A percentile compares a stretch with the other conserved stretches of the same genome.
phyloP scores from a whole-genome alignment of 1,140 invertebrate species.

The Penaeus vannamei region DNA sequence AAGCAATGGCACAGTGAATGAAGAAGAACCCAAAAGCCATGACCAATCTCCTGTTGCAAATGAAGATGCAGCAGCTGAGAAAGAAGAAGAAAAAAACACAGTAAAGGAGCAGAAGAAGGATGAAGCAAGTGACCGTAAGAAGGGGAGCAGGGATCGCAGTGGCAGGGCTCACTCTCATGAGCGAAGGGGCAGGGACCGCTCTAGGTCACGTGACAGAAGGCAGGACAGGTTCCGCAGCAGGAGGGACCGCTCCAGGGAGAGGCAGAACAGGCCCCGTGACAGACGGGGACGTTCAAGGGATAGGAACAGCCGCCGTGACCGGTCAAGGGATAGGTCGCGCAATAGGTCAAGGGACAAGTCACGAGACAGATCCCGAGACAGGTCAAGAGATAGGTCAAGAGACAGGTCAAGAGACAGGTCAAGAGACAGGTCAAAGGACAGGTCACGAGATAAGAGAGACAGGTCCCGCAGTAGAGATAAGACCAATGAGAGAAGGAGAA shows the following conservation, averaged over 20 bases:
- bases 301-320: background rate
- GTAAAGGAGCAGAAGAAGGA: background rate
- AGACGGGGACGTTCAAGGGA: background rate
- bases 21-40: background rate
- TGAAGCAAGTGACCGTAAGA: background rate
- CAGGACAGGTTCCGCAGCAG: background rate
- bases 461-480: slow-evolving; percentile 23
- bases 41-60: no score
- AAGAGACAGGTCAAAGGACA: background rate
- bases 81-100: no score
- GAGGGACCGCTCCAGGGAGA: background rate
- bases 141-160: background rate
- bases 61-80: no score
- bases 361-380: slow-evolving; percentile 24
- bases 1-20: background rate
- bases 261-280: background rate
- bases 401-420: slow-evolving; percentile 8
- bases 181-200: background rate
- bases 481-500: background rate
- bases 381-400: background rate
- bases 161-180: background rate
- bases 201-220: background rate
- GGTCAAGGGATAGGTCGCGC: background rate
- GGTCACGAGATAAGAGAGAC: background rate
- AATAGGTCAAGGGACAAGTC: slow-evolving; percentile 9